A percentile compares a stretch with the other conserved stretches of the same genome.
These are phyloP conservation scores for Cuniculus paca DNA, from an alignment of 2,797 vertebrate species.

Conservation along the genomic window DNA sequence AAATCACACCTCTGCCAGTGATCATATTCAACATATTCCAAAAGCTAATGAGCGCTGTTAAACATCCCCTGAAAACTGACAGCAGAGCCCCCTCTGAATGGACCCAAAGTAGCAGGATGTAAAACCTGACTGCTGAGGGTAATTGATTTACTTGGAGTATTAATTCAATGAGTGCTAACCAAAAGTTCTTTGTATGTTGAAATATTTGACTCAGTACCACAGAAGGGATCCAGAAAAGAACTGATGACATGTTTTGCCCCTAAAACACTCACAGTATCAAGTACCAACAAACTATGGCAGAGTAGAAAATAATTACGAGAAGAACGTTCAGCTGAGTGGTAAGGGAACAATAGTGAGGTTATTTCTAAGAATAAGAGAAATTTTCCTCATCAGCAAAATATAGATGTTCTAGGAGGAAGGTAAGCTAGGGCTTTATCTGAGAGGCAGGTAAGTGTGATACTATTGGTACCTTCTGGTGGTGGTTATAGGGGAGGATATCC, in stretches of 20 bases:
- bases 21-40: background rate
- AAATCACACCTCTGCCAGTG: constrained; percentile 22
- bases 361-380: constrained; percentile 15
- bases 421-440: background rate
- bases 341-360: background rate
- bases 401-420: background rate
- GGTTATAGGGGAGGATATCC: background rate
- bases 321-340: background rate
- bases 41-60: constrained; percentile 52
- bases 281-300: background rate
- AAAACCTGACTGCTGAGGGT: background rate
- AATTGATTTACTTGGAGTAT: constrained; percentile 6
- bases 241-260: background rate
- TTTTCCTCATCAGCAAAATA: background rate
- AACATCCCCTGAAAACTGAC: background rate
- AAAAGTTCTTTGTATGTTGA: background rate
- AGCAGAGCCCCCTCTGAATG: background rate
- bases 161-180: constrained; percentile 24
- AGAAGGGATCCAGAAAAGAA: background rate
- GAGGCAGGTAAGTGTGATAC: background rate
- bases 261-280: background rate
- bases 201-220: background rate
- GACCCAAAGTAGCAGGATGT: background rate
- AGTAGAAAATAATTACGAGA: background rate
- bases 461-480: background rate